Evolutionary conservation across 2,888 invertebrate genomes (phyloP).

Genomic region (Seira musarum): DNA sequence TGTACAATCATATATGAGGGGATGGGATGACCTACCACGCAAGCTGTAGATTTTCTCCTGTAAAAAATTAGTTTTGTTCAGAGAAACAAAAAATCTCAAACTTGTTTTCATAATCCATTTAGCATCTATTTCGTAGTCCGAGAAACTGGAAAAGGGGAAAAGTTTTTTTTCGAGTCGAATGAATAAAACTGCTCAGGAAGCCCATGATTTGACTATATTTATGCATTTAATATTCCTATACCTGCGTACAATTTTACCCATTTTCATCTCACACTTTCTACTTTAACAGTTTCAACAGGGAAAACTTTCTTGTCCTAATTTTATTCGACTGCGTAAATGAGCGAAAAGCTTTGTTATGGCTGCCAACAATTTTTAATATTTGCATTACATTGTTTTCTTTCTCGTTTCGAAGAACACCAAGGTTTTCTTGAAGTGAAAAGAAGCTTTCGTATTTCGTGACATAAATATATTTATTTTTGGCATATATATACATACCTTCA

Average conservation of each 20-base stretch:
- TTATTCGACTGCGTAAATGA: conserved; percentile 22
- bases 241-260: neutral
- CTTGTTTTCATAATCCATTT: conserved; percentile 1
- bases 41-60: neutral
- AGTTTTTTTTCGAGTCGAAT: neutral
- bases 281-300: conserved; percentile 7
- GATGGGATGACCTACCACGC: neutral
- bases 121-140: neutral
- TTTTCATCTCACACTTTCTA: conserved; percentile 4
- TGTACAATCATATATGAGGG: too few species aligned
- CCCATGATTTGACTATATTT: too few species aligned
- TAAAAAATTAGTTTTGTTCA: too few species aligned
- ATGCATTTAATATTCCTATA: neutral
- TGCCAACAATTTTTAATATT: neutral
- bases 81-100: neutral
- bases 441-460: too few species aligned
- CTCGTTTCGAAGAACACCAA: too few species aligned
- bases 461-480: too few species aligned
- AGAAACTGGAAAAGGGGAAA: neutral
- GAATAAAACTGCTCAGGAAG: too few species aligned
- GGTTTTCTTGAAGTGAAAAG: too few species aligned
- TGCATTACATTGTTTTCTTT: neutral
- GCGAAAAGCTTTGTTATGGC: neutral
- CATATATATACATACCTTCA: too few species aligned
- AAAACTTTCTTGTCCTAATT: neutral